These are phyloP conservation scores for Tadarida brasiliensis DNA, from an alignment of 2,797 vertebrate genomes.

Conservation along the genomic window DNA sequence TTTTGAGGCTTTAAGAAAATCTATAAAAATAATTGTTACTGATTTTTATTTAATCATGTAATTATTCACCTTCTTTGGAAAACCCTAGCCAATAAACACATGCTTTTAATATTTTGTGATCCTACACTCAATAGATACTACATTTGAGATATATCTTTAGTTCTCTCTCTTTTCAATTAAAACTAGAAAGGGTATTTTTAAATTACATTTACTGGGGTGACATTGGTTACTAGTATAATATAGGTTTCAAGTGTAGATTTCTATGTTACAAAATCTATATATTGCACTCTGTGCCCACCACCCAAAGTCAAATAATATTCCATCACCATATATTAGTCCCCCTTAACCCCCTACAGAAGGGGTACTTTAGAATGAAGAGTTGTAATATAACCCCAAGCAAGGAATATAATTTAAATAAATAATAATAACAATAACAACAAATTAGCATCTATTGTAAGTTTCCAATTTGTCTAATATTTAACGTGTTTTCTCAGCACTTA, in stretches of 20 bases:
- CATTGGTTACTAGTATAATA: too few relatives aligned
- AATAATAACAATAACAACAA: background rate
- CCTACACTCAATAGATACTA: background rate
- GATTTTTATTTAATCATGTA: background rate
- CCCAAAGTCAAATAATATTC: too few relatives aligned
- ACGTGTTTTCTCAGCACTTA: background rate
- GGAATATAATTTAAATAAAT: background rate
- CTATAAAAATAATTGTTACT: constrained; percentile 7
- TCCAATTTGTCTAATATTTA: background rate
- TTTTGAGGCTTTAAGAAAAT: background rate
- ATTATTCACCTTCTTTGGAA: constrained; percentile 4
- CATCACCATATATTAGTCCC: too few relatives aligned
- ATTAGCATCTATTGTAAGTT: background rate
- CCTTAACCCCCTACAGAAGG: background rate
- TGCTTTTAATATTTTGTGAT: background rate
- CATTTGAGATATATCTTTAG: background rate
- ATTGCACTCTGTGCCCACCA: too few relatives aligned
- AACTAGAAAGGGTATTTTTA: background rate
- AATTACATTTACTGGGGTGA: too few relatives aligned
- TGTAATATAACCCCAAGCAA: background rate
- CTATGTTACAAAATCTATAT: too few relatives aligned
- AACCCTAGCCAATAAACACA: background rate
- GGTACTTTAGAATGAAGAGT: background rate
- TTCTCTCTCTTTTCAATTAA: background rate
- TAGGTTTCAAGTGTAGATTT: too few relatives aligned